Evolutionary conservation across 2,797 vertebrate genomes (phyloP), one percentile per base, ranked within the genome.

Genomic region (Cirrhinus mrigala): DNA sequence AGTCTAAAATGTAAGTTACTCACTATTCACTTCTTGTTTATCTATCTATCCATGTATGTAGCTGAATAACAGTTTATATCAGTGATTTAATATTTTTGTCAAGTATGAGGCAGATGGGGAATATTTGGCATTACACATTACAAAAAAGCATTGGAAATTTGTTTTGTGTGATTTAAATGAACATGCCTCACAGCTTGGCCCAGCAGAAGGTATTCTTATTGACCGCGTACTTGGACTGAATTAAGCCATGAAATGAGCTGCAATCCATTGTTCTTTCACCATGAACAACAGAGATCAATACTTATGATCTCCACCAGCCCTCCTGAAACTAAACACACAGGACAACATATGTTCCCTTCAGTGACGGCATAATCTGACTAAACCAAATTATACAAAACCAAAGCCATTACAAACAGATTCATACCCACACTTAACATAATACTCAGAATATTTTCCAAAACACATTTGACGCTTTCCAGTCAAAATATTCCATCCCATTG

Each of bases 261-360:
- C 81, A 88, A 88, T 91, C 86, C 78, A 88, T 91, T 89, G 88
- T 81, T 68, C 82, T 85, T 80, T 88, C 88, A 88, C 84, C 79
- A 83, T 56, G 82, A 68, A 84, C 80, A 86, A 89, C 80, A 84
- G n/a, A 80, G 74, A 91, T 90, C 89, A 89, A 91, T 90, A 90
- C 37, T 62, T 73, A 82, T 85, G 85, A 88, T 88, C 69, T 81
- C 71, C 68, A 86, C 76, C 80, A 75, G 69, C 82, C 58, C 54
- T 75, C 81, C 86, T 73, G 64, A 79, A 85, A 73, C 71, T 62
- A 56, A 78, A 29, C 52, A n/a, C 44, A 58, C 3, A 27, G 78
- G 86, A 82, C 62, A 76, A 73, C 60, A 74, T 46, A 69, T 80
- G 81, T 85, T 84, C 40, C 60, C 56, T 68, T 73, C 52, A 37